Percentiles rank a stretch among this genome's conserved stretches.
Evolutionary conservation across 2,888 invertebrate genomes (phyloP).

Genomic region (Epinotia ramella): DNA sequence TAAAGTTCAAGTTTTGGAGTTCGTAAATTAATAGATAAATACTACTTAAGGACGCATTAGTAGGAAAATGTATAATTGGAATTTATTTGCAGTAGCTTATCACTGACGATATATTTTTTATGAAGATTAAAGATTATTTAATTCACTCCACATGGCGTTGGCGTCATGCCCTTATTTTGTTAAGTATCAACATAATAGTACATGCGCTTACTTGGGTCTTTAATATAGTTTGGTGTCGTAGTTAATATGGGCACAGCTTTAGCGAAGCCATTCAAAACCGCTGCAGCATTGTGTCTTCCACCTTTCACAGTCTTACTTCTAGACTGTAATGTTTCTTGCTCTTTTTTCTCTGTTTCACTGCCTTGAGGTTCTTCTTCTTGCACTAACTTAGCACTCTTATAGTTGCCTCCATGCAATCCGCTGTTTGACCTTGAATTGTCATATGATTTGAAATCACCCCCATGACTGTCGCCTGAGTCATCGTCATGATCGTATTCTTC

Average conservation of each 20-base stretch:
- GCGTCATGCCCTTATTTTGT: conserved; percentile 26
- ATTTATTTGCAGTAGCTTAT: background rate
- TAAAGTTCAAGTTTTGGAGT: no score
- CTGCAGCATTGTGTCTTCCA: conserved; percentile 63
- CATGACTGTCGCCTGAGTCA: conserved; percentile 55
- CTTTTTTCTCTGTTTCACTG: conserved; percentile 49
- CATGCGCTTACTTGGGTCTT: conserved; percentile 82
- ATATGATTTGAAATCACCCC: conserved; percentile 61
- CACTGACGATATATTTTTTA: conserved; percentile 6
- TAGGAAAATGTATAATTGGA: background rate
- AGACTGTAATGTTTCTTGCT: conserved; percentile 48
- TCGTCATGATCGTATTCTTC: conserved; percentile 60
- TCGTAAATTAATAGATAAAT: no score
- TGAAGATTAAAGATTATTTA: conserved; percentile 15
- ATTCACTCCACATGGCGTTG: background rate
- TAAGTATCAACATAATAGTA: conserved; percentile 78
- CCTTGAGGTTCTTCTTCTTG: conserved; percentile 51
- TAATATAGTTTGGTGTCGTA: conserved; percentile 72
- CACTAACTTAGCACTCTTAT: conserved; percentile 69
- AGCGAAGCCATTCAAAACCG: conserved; percentile 72
- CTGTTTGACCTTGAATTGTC: conserved; percentile 55
- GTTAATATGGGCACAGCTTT: conserved; percentile 73
- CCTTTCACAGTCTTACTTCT: conserved; percentile 52
- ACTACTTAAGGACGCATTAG: background rate
- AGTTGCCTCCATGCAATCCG: conserved; percentile 77